These are phyloP conservation scores for Aphelinus atriplicis DNA, from an alignment of 1,140 invertebrate genomes.

Conservation along the genomic window DNA sequence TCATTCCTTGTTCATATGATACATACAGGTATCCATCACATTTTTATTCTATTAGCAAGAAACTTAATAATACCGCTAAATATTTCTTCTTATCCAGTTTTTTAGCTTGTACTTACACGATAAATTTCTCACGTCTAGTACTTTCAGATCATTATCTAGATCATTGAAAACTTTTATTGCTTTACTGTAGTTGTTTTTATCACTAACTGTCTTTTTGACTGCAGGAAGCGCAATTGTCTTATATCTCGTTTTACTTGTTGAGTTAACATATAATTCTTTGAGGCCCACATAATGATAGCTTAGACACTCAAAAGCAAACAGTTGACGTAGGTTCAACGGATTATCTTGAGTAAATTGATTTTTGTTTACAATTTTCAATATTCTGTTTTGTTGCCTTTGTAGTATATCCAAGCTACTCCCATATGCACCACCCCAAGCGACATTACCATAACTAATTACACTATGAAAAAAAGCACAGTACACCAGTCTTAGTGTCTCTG, in stretches of 20 bases:
- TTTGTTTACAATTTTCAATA: background rate
- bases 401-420: background rate
- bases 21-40: too few species aligned
- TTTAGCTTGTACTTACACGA: too few species aligned
- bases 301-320: background rate
- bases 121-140: too few species aligned
- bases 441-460: too few species aligned
- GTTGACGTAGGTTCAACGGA: background rate
- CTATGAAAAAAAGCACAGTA: conserved; percentile 21
- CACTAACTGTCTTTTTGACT: background rate
- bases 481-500: background rate
- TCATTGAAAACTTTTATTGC: background rate
- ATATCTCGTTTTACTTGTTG: background rate
- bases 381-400: background rate
- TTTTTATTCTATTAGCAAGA: too few species aligned
- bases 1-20: too few species aligned
- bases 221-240: background rate
- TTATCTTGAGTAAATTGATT: background rate
- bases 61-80: too few species aligned
- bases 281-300: background rate
- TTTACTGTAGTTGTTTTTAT: conserved; percentile 1
- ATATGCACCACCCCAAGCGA: conserved; percentile 7
- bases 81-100: too few species aligned
- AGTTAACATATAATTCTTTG: background rate
- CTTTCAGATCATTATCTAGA: background rate